Evolutionary conservation across 2,888 invertebrate genomes (phyloP).

Genomic region (Frankliniella fusca): DNA sequence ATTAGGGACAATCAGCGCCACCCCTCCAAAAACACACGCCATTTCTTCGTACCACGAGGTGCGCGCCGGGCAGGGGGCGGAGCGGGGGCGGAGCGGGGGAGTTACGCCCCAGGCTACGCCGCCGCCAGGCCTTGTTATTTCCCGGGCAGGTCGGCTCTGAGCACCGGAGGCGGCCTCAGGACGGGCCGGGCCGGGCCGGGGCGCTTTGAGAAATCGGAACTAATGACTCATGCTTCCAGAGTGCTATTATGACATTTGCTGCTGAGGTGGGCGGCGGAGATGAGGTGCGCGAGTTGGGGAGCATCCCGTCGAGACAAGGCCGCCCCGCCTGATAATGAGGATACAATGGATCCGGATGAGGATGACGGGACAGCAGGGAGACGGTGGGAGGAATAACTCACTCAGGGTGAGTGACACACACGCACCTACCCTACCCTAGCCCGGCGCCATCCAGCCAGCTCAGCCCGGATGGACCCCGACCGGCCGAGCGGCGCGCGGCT

Average conservation of each 20-base stretch:
- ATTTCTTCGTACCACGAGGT: not conserved
- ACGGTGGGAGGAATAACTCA: too few species aligned
- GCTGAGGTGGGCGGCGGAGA: too few species aligned
- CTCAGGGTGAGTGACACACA: too few species aligned
- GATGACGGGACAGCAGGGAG: too few species aligned
- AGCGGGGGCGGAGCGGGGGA: not conserved
- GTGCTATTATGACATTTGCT: slow-evolving; percentile 16
- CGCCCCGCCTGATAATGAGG: too few species aligned
- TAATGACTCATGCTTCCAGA: slow-evolving; percentile 15
- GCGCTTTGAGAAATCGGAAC: slow-evolving; percentile 1
- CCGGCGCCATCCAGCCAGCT: too few species aligned
- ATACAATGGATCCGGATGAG: too few species aligned
- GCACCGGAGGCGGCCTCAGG: not conserved
- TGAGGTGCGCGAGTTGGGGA: too few species aligned
- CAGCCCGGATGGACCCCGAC: too few species aligned
- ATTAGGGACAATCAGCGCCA: not conserved
- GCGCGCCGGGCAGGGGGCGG: not conserved
- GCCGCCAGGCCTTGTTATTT: not conserved
- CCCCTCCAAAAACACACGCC: not conserved
- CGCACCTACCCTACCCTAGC: too few species aligned
- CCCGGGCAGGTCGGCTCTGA: not conserved
- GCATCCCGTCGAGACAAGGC: too few species aligned
- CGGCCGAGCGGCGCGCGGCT: too few species aligned
- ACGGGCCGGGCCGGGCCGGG: not conserved
- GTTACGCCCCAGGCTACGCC: not conserved